phyloP scores from a whole-genome alignment of 2,888 invertebrate species.

The Caenorhabditis macrosperma region DNA sequence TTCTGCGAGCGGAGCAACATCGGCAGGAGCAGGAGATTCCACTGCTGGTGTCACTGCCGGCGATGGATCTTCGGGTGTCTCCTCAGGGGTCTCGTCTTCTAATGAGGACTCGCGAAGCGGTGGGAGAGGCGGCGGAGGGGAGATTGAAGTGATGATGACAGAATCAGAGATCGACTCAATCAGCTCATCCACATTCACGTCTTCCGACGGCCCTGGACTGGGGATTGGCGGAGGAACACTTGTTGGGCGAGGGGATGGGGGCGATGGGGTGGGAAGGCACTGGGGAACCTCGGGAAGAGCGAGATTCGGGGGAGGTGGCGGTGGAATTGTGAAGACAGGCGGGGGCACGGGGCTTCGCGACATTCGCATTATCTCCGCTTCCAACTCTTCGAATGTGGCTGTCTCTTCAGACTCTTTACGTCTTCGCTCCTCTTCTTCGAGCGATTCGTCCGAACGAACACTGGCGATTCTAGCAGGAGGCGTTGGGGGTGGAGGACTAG shows the following conservation, averaged over 20 bases:
- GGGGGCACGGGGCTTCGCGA: constrained; percentile 44
- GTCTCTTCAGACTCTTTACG: constrained; percentile 48
- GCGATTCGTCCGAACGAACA: constrained; percentile 38
- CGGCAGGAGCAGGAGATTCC: background rate
- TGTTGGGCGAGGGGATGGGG: constrained; percentile 48
- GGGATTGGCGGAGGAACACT: constrained; percentile 51
- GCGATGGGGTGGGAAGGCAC: constrained; percentile 26
- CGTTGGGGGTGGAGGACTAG: constrained; percentile 34
- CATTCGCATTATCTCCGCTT: constrained; percentile 43
- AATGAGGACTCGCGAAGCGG: constrained; percentile 46
- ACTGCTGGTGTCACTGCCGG: background rate
- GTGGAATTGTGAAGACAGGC: constrained; percentile 38
- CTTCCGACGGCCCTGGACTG: constrained; percentile 39
- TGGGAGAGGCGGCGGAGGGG: constrained; percentile 42
- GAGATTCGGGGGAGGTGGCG: constrained; percentile 47
- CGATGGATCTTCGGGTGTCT: constrained; percentile 35
- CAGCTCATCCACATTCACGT: constrained; percentile 44
- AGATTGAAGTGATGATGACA: constrained; percentile 25
- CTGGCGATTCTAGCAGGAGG: constrained; percentile 32
- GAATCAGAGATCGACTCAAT: constrained; percentile 49
- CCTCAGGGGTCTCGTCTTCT: constrained; percentile 15
- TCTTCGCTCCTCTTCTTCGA: constrained; percentile 53
- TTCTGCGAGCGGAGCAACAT: background rate
- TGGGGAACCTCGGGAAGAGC: constrained; percentile 23
- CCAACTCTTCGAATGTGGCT: constrained; percentile 49